Conservation (phyloP, 1,140 invertebrate species). For the Laupala kohalensis region DNA sequence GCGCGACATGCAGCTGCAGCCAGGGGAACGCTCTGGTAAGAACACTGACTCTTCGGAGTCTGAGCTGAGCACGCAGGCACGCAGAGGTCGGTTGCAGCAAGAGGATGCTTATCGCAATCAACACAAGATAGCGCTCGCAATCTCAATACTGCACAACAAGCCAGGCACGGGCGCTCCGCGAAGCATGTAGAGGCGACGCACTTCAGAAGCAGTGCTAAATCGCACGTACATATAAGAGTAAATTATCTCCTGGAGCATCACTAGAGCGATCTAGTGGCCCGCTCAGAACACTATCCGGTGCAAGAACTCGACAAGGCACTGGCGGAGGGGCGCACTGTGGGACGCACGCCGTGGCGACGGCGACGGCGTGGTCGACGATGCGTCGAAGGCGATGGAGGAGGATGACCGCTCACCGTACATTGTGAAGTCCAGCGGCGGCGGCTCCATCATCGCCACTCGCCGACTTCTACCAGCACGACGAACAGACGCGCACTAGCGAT, state of each 20-base stretch:
- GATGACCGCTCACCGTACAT: not conserved
- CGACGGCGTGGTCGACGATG: not conserved
- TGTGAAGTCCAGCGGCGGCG: not conserved
- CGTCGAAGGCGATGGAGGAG: not conserved
- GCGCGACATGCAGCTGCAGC: no score
- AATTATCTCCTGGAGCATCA: not conserved
- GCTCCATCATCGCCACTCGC: no score
- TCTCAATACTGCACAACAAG: not conserved
- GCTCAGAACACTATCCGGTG: not conserved
- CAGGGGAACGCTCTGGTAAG: not conserved
- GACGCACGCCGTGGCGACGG: not conserved
- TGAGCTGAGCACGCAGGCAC: no score
- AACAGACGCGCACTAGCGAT: not conserved
- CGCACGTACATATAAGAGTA: not conserved
- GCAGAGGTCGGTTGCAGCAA: no score
- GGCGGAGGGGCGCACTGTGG: no score
- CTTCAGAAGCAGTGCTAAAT: not conserved
- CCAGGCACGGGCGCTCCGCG: not conserved
- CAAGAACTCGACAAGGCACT: no score
- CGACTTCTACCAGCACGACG: not conserved
- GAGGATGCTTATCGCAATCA: no score
- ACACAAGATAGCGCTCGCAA: not conserved
- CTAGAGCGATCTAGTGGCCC: not conserved
- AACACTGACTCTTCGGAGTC: no score
- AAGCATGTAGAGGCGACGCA: not conserved